phyloP scores from a whole-genome alignment of 30 jellyfish, hydroid and myxozoan species.

The Rhopilema esculentum region DNA sequence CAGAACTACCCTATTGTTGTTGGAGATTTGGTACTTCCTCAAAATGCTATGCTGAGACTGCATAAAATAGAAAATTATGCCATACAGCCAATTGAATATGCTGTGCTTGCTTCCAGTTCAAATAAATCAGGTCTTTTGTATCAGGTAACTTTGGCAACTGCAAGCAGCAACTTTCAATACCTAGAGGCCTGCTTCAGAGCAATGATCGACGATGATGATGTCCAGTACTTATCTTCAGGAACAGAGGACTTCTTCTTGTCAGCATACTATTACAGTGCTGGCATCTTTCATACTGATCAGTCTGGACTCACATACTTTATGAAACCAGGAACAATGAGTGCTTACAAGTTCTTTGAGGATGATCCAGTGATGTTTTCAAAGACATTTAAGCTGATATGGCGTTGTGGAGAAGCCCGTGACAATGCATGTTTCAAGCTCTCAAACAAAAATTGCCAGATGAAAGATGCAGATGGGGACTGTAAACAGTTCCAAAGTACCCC shows the following conservation, averaged over 20 bases:
- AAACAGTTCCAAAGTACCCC: background rate
- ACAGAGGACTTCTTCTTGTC: conserved; percentile 90
- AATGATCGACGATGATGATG: conserved; percentile 42
- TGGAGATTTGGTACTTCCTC: conserved; percentile 84
- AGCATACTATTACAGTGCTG: conserved; percentile 78
- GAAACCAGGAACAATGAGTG: conserved; percentile 91
- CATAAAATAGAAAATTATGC: conserved; percentile 49
- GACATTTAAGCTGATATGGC: conserved; percentile 79
- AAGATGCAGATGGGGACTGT: background rate
- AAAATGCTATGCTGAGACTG: conserved; percentile 67
- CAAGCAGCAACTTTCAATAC: conserved; percentile 69
- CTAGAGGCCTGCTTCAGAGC: conserved; percentile 88
- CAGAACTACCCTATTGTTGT: conserved; percentile 75
- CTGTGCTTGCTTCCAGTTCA: conserved; percentile 52
- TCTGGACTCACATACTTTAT: conserved; percentile 76
- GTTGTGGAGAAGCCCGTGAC: conserved; percentile 78
- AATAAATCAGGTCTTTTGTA: conserved; percentile 71
- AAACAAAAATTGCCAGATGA: background rate
- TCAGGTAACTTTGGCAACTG: conserved; percentile 77
- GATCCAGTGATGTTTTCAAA: conserved; percentile 78
- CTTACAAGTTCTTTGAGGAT: conserved; percentile 82
- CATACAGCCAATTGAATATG: conserved; percentile 50
- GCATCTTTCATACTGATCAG: conserved; percentile 76
- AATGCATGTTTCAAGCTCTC: conserved; percentile 50
- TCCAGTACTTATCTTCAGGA: conserved; percentile 86